Base-by-base conservation (phyloP, 1,140 invertebrate species). In the Cyclargus thomasi region DNA sequence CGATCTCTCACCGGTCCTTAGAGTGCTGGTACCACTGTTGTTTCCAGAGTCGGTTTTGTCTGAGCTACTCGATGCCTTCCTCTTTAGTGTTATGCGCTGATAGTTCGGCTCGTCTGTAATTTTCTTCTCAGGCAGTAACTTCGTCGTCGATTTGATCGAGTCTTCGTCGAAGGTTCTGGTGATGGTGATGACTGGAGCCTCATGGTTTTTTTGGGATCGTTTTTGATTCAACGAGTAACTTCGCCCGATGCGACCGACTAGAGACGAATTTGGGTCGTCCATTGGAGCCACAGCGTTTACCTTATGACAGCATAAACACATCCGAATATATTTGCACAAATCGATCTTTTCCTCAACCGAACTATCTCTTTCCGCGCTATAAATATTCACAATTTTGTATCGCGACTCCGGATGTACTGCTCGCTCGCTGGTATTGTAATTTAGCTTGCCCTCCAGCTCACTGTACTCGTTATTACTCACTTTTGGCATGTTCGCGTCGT, bases 1-100 rank as follows among this genome's bases (percentile, higher is more conserved):
- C 64, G 82, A 83, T 79, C 82, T 88, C 86, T 90, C 88, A 90
- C 86, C 88, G 75, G 74, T 79, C 80, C 76, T 81, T 16, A 82
- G 22, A 6, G 77, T 81, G 70, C 79, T 80, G 77, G 76, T 69
- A 18, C 72, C 63, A 70, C 78, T 83, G 53, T 77, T 74, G 65
- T 72, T 77, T 39, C 70, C 74, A 16, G 72, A 78, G 39, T 79
- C 74, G 22, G 71, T 70, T 57, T 65, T 36, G 65, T 72, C 71
- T 47, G 64, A 14, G 29, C 59, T 63, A 64, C 16, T n/a, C 23
- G 17, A 8, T 11, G n/a, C 23, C 23, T 39, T 59, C 20, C 55
- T 0, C 6, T 39, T 66, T 59, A 35, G 10, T 21, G 16, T 59
- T 16, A 59, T 64, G 20, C 8, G 5, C 20, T 62, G n/a, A 53